Conservation (phyloP, 2,113 vertebrate species). For the Embiotoca jacksoni region DNA sequence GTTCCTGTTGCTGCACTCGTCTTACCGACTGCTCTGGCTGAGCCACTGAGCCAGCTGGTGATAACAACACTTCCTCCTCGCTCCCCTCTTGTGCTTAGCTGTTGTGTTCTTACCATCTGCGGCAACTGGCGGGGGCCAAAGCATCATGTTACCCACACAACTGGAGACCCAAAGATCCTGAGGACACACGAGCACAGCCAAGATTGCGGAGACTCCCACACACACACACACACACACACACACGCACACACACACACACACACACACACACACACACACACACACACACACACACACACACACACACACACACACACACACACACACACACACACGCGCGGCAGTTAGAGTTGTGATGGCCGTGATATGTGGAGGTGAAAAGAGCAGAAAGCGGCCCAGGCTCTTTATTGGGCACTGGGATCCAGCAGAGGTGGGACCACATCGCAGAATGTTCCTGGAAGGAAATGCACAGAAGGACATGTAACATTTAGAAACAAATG, state of each 20-base stretch:
- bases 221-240: conserved; percentile 35
- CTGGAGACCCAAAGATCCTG: conserved; percentile 55
- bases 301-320: conserved; percentile 38
- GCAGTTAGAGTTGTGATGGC: conserved; percentile 39
- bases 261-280: conserved; percentile 38
- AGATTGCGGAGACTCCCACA: conserved; percentile 28
- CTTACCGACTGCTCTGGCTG: conserved; percentile 61
- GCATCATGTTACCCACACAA: conserved; percentile 73
- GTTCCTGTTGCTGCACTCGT: conserved; percentile 71
- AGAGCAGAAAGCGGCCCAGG: conserved; percentile 25
- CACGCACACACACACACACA: conserved; percentile 46
- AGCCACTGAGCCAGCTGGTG: conserved; percentile 75
- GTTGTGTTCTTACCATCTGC: conserved; percentile 72
- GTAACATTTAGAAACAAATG: conserved; percentile 63
- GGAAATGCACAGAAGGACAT: conserved; percentile 22
- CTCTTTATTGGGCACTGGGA: conserved; percentile 40
- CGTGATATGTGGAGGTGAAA: conserved; percentile 23
- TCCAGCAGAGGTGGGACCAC: conserved; percentile 18
- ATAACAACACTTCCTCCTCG: conserved; percentile 79
- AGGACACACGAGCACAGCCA: conserved; percentile 47
- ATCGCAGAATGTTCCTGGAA: conserved; percentile 45
- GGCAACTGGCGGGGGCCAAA: conserved; percentile 68
- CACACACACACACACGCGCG: conserved; percentile 25
- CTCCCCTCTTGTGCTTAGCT: conserved; percentile 64
- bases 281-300: conserved; percentile 39